These are phyloP conservation scores for Allolobophora icterica DNA, from an alignment of 2,888 invertebrate genomes.

Conservation along the genomic window DNA sequence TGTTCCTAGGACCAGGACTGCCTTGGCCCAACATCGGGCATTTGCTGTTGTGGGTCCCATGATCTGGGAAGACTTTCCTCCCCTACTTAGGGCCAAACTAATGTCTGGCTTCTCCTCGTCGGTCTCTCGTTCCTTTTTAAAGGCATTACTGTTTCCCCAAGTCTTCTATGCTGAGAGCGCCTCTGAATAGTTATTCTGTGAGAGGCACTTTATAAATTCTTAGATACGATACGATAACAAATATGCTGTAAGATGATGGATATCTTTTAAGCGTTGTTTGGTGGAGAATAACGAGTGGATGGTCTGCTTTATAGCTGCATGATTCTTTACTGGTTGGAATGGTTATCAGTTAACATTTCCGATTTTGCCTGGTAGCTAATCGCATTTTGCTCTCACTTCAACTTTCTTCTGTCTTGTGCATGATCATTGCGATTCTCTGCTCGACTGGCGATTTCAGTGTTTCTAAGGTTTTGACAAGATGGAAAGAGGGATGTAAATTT, in stretches of 20 bases:
- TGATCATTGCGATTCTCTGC: background rate
- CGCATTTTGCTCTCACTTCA: background rate
- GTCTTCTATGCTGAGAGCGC: too few relatives aligned
- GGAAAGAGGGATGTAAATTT: background rate
- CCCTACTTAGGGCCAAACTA: too few relatives aligned
- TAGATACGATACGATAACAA: too few relatives aligned
- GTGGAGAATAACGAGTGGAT: background rate
- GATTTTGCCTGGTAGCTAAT: background rate
- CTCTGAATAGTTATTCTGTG: too few relatives aligned
- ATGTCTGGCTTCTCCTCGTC: too few relatives aligned
- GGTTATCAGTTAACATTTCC: background rate
- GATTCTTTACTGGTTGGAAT: background rate
- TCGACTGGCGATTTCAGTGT: background rate
- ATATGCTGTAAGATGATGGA: background rate
- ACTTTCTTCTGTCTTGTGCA: background rate
- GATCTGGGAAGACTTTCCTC: too few relatives aligned
- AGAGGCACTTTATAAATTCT: too few relatives aligned
- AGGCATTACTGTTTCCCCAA: too few relatives aligned
- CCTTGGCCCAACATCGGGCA: too few relatives aligned
- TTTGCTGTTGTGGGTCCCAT: too few relatives aligned
- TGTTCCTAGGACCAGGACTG: too few relatives aligned
- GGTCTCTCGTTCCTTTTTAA: too few relatives aligned
- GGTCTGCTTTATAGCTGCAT: background rate
- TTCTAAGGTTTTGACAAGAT: background rate
- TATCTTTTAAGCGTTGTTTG: background rate